A percentile compares a stretch with the other conserved stretches of the same genome.
phyloP scores from a whole-genome alignment of 2,888 invertebrate genomes.

The Asteroscopus sphinx region DNA sequence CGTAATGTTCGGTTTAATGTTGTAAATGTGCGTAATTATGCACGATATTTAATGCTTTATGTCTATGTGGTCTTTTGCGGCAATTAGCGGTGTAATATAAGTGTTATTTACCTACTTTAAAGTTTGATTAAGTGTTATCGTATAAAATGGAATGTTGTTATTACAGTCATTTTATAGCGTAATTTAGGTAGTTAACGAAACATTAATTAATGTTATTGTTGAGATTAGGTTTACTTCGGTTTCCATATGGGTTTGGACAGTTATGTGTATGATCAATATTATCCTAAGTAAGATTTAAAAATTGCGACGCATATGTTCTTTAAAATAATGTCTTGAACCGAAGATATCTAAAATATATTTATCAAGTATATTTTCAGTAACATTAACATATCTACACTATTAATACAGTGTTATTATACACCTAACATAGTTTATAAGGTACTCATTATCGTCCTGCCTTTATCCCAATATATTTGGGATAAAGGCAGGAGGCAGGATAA shows the following conservation, averaged over 20 bases:
- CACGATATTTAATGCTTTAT: slow-evolving; percentile 46
- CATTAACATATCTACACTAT: neutral
- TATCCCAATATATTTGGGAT: too few relatives aligned
- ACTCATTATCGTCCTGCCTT: too few relatives aligned
- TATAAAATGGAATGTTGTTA: slow-evolving; percentile 47
- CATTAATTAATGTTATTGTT: slow-evolving; percentile 48
- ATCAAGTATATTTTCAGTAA: neutral
- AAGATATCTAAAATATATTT: neutral
- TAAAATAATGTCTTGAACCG: too few relatives aligned
- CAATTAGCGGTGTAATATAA: slow-evolving; percentile 52
- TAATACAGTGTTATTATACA: too few relatives aligned
- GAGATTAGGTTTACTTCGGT: slow-evolving; percentile 31
- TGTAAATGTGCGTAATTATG: slow-evolving; percentile 37
- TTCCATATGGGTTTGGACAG: slow-evolving; percentile 4
- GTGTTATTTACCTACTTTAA: slow-evolving; percentile 49
- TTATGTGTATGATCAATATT: slow-evolving; percentile 1
- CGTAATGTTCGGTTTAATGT: slow-evolving; percentile 35
- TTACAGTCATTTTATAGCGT: slow-evolving; percentile 34
- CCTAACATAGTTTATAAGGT: too few relatives aligned
- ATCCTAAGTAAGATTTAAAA: neutral
- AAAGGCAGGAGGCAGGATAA: too few relatives aligned
- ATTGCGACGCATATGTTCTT: too few relatives aligned
- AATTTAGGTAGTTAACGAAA: slow-evolving; percentile 41
- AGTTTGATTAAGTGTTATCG: slow-evolving; percentile 50
- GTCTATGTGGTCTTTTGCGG: slow-evolving; percentile 39